Evolutionary conservation across 2,113 vertebrate genomes (phyloP), one percentile per base, ranked within the genome.

Genomic region (Pongo pygmaeus): DNA sequence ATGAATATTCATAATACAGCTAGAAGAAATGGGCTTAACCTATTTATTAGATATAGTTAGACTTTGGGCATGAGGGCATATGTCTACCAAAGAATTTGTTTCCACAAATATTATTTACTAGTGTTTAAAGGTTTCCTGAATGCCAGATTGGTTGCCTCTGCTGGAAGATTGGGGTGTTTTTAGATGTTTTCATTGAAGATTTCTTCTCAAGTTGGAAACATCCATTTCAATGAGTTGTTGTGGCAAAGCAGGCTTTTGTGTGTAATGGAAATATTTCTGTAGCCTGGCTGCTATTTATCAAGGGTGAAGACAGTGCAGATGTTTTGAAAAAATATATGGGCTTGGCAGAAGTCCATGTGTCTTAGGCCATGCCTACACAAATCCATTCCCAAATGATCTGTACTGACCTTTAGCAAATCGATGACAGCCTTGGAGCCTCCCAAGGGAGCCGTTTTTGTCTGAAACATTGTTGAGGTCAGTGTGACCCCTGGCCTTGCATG

Each of bases 231-330:
- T 67, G 87, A 70, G 59, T 75, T 55, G 79, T 72, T 55, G 67
- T 40, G 67, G 93, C 93, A 90, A 77, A 30, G 59, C 35, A 35
- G 77, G n/a, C 91, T 91, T 97, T 91, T 3, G 87, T 35, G 67
- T 25, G 2, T 91, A 92, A 67, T 88, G 95, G 88, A 91, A 97
- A 93, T 96, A 70, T 93, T 93, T 85, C 94, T 89, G 93, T 75
- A 74, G 92, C 16, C 85, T 87, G 74, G 72, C 75, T 97, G 89
- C 94, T 94, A 32, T 95, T 96, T 95, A 81, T 96, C 93, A 93
- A 94, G 95, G 92, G 96, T 96, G 97, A 98, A 97, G 97, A 97
- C 95, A 97, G 95, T 96, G 78, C 80, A 38, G 87, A 91, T 96
- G 79, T 94, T 95, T 96, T 91, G 40, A 57, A 78, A 89, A 93